Evolutionary conservation across 2,888 invertebrate species (phyloP), one percentile per base, ranked within the genome.

Genomic region (Sarcophaga caerulescens): DNA sequence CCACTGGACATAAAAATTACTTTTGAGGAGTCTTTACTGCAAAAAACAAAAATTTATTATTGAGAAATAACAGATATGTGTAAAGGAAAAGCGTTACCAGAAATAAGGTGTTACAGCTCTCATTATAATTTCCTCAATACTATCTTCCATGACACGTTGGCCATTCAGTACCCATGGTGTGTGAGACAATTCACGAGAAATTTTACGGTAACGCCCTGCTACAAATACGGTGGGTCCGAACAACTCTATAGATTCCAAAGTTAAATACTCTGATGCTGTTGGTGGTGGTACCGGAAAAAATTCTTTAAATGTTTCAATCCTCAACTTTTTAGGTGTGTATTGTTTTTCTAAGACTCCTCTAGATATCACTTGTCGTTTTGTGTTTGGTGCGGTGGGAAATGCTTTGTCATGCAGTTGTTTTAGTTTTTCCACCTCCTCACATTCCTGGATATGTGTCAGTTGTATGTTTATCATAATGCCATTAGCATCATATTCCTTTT

Each of bases 121-220:
- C 90, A 96, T 96, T 86, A 99, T 96, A 85, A 97, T 94, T 93
- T 99, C 99, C 92, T 98, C 97, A 1, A 99, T 97, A 0, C 98
- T 98, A n/a, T 96, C 95, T 88, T 96, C 96, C 94, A 97, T 95
- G 88, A 96, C 95, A 76, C 97, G 94, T 87, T 95, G 94, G 0
- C 98, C 97, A 88, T 96, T 95, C 77, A 98, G 94, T 78, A 98
- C 93, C 99, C 99, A 99, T 0, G 99, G 99, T 0, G 98, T 98
- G 94, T 99, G 99, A 74, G 98, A 97, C 45, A 99, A 93, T 87
- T 95, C 94, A 71, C 99, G 94, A 4, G 97, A 97, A 90, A 96
- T 95, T 93, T 99, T 99, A 88, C 96, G 95, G 92, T 99, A 99
- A 76, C 98, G 89, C 4, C 93, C 93, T 0, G 93, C 93, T 10